These are phyloP conservation scores for Peromyscus aztecus DNA, from an alignment of 2,797 vertebrate species.

Conservation along the genomic window DNA sequence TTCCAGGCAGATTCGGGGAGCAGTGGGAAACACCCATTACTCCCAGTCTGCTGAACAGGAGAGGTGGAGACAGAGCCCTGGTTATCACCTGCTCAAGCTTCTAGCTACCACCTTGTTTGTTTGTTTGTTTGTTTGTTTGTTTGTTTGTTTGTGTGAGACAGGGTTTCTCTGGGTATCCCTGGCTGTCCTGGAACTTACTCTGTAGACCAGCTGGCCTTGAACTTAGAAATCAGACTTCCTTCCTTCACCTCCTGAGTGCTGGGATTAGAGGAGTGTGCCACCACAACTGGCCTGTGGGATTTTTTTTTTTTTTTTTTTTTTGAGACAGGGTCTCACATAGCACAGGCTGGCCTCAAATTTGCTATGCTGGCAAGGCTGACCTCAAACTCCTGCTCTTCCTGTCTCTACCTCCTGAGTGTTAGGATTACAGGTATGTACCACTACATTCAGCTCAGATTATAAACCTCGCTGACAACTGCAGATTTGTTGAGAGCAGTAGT, in stretches of 20 bases:
- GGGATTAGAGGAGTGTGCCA: not conserved
- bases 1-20: not conserved
- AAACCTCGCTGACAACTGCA: not conserved
- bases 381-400: not conserved
- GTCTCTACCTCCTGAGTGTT: not conserved
- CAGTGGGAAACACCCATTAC: not conserved
- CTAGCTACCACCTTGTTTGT: too few species aligned
- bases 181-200: not conserved
- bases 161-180: not conserved
- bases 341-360: not conserved
- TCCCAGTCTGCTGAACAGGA: not conserved
- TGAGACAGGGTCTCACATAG: not conserved
- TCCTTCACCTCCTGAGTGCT: not conserved
- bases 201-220: not conserved
- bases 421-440: not conserved
- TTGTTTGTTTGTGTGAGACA: not conserved
- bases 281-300: not conserved
- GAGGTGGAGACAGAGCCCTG: not conserved
- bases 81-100: not conserved
- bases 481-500: not conserved
- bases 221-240: not conserved
- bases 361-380: not conserved
- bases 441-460: not conserved
- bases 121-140: not conserved
- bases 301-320: not conserved